Conservation (phyloP, 2,113 vertebrate species). For the Lophochroa leadbeateri region DNA sequence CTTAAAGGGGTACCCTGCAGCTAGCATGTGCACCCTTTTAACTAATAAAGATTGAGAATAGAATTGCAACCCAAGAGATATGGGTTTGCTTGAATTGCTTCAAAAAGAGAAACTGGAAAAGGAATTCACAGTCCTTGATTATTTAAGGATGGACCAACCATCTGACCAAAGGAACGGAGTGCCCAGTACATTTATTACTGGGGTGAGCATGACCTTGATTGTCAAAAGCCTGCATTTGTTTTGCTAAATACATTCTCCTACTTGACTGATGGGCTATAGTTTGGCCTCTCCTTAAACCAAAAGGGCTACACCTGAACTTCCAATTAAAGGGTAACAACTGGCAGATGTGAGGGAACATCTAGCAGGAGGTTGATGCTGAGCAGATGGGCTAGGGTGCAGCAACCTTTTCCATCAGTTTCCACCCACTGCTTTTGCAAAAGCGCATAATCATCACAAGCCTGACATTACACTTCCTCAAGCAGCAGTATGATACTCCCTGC, state of each 20-base stretch:
- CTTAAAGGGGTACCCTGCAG: background rate
- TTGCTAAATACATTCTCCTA: background rate
- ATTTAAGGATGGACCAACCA: background rate
- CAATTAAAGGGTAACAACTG: conserved; percentile 42
- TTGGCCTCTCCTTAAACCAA: conserved; percentile 4
- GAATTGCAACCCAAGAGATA: background rate
- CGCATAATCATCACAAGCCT: background rate
- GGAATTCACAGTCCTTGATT: background rate
- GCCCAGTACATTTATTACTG: background rate
- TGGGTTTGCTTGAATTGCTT: background rate
- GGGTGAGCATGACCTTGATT: background rate
- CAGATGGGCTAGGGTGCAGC: conserved; percentile 45
- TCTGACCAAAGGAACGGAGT: background rate
- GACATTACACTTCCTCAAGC: background rate
- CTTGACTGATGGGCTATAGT: background rate
- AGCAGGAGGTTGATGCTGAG: conserved; percentile 41
- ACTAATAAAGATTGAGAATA: background rate
- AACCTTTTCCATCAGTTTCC: conserved; percentile 4
- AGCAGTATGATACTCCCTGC: background rate
- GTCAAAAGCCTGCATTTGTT: background rate
- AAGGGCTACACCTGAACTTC: conserved; percentile 41
- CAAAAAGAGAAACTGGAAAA: background rate
- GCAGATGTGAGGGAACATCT: conserved; percentile 40
- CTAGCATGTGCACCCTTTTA: background rate
- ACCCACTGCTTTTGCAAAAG: background rate